These are phyloP conservation scores for Netelia melanura DNA, from an alignment of 2,888 invertebrate species.

Conservation along the genomic window DNA sequence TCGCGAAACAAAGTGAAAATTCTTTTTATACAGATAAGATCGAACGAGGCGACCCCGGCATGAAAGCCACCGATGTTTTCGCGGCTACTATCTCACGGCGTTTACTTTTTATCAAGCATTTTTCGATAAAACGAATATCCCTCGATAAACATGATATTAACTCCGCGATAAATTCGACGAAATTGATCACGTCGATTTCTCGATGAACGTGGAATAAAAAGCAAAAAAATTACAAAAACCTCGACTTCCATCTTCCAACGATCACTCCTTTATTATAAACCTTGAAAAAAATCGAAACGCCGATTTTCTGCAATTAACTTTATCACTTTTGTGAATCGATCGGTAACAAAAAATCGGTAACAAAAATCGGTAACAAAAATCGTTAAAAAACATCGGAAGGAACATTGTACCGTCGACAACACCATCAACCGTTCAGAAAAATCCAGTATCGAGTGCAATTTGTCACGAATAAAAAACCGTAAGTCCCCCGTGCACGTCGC, in stretches of 20 bases:
- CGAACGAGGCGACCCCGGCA: background rate
- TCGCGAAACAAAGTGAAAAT: background rate
- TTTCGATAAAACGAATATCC: background rate
- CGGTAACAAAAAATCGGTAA: background rate
- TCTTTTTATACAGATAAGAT: slow-evolving; percentile 44
- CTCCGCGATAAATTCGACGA: background rate
- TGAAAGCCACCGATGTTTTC: slow-evolving; percentile 12
- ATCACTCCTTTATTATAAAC: too few relatives aligned
- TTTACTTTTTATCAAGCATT: slow-evolving; percentile 4
- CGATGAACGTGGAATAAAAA: too few relatives aligned
- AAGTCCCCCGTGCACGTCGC: background rate
- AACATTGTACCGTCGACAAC: background rate
- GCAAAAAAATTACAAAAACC: too few relatives aligned
- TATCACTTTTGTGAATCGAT: too few relatives aligned
- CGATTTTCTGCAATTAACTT: too few relatives aligned
- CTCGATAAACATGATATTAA: background rate
- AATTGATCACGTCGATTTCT: background rate
- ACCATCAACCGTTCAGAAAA: background rate
- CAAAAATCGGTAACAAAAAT: background rate
- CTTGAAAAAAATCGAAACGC: too few relatives aligned
- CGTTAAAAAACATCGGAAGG: background rate
- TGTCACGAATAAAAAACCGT: too few relatives aligned
- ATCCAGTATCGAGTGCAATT: background rate
- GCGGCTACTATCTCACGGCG: slow-evolving; percentile 40
- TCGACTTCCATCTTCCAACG: too few relatives aligned